Evolutionary conservation across 2,888 invertebrate genomes (phyloP), one percentile per base, ranked within the genome.

Genomic region (Hetaerina titia): DNA sequence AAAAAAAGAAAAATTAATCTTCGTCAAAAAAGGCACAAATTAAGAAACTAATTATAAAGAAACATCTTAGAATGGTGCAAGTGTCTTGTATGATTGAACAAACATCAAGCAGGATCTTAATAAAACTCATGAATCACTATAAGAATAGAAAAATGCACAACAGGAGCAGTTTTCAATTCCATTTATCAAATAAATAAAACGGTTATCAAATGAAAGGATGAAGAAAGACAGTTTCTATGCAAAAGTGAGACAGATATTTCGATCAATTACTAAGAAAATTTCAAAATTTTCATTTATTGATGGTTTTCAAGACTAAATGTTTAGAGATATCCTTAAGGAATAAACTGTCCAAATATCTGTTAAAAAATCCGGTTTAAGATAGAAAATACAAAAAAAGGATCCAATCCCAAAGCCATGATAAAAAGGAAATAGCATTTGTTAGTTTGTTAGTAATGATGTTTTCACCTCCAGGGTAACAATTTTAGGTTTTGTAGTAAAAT

Each of bases 401-500:
- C 31, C 81, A 81, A 81, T 31, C 13, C 8, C 11, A 81, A 81
- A 25, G 4, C 31, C n/a, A 81, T 15, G 13, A 7, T 13, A 31
- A 81, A 31, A 31, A 31, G 81, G 31, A 81, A 31, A 81, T 22
- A 25, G 60, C 17, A 81, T 7, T 15, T 31, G 81, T 81, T 81
- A 81, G 81, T 64, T 45, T 69, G 69, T 92, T 92, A 92, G 92
- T 74, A 69, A 2, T 74, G 74, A 69, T 56, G 56, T n/a, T 22
- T 56, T 64, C 17, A 92, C 22, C 69, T 13, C 22, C 45, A 92
- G 92, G 92, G 92, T 92, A 69, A 19, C 60, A 92, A 19, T n/a
- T 69, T 17, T 69, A 92, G 92, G 92, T 92, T 69, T 92, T n/a
- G 64, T n/a, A 69, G 63, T 69, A 74, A 92, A 92, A 69, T 92